phyloP scores from a whole-genome alignment of 2,888 invertebrate species.

The Drosophila pseudotakahashii region DNA sequence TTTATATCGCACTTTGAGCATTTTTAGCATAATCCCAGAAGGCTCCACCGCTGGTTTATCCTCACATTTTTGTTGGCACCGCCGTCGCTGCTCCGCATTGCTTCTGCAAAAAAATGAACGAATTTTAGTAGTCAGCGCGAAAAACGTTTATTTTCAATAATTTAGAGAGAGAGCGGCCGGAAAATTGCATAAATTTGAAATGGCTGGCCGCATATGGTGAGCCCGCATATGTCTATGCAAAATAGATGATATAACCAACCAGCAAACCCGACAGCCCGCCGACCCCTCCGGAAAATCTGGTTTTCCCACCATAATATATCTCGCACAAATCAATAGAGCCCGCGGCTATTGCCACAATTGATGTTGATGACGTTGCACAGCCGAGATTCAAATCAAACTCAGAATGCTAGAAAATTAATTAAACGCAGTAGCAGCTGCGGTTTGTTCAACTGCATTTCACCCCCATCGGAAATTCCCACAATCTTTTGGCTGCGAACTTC shows the following conservation, averaged over 20 bases:
- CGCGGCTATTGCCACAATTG: slow-evolving; percentile 43
- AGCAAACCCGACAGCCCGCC: neutral
- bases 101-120: slow-evolving; percentile 25
- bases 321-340: slow-evolving; percentile 40
- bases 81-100: slow-evolving; percentile 15
- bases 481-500: slow-evolving; percentile 35
- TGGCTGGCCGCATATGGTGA: slow-evolving; percentile 37
- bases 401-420: slow-evolving; percentile 74
- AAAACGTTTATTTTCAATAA: slow-evolving; percentile 37
- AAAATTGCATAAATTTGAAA: slow-evolving; percentile 49
- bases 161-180: slow-evolving; percentile 31
- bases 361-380: slow-evolving; percentile 24
- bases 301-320: slow-evolving; percentile 40
- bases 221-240: slow-evolving; percentile 48
- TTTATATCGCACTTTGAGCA: slow-evolving; percentile 66
- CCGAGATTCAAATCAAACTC: slow-evolving; percentile 70
- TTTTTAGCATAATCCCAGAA: slow-evolving; percentile 39
- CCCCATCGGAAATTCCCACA: slow-evolving; percentile 35
- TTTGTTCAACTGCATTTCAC: slow-evolving; percentile 30
- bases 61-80: slow-evolving; percentile 30
- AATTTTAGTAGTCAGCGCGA: slow-evolving; percentile 31
- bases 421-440: slow-evolving; percentile 59
- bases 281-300: slow-evolving; percentile 9
- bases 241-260: slow-evolving; percentile 19
- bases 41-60: slow-evolving; percentile 21